Conservation (phyloP, 2,113 vertebrate genomes). For the Ageneiosus marmoratus region DNA sequence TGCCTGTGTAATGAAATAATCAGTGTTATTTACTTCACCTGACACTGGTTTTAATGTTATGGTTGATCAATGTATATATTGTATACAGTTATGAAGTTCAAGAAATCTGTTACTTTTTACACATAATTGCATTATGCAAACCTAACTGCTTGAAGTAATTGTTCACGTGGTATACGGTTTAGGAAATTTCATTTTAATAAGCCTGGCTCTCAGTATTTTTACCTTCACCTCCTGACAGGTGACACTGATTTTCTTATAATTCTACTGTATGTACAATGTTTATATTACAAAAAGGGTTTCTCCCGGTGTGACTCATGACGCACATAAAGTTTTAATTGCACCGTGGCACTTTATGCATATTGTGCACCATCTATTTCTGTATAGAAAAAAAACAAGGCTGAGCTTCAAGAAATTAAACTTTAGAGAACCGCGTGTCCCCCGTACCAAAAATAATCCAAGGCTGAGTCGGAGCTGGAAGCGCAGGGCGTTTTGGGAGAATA, state of each 20-base stretch:
- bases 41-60: too few relatives aligned
- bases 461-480: slow-evolving; percentile 49
- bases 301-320: neutral
- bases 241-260: neutral
- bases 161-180: neutral
- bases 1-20: too few relatives aligned
- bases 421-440: slow-evolving; percentile 46
- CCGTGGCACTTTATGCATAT: neutral
- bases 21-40: too few relatives aligned
- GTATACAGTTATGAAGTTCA: too few relatives aligned
- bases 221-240: neutral
- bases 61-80: too few relatives aligned
- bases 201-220: neutral
- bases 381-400: neutral
- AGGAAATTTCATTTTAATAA: neutral
- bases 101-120: neutral
- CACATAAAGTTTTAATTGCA: neutral
- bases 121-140: neutral
- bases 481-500: slow-evolving; percentile 42
- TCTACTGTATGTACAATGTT: neutral
- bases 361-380: neutral
- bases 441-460: slow-evolving; percentile 51
- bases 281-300: neutral
- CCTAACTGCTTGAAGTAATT: neutral
- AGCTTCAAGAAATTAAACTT: slow-evolving; percentile 4